Conservation (phyloP, 2,113 vertebrate species). For the Anolis sagrei region DNA sequence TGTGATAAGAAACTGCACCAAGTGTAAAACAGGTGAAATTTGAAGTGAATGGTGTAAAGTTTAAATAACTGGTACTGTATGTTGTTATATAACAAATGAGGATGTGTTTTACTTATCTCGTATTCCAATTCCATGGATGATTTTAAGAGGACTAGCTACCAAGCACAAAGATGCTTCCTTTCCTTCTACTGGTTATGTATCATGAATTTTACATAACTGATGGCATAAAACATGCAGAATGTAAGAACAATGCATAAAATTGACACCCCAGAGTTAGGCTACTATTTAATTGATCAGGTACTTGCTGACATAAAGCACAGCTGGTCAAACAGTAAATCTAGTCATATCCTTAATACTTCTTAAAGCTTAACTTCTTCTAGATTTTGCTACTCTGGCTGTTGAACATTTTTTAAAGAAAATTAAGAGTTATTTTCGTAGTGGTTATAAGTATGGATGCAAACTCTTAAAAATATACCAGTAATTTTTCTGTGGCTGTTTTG, state of each 20-base stretch:
- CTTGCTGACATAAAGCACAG: slow-evolving; percentile 3
- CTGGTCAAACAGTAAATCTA: slow-evolving; percentile 1
- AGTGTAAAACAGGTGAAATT: not conserved
- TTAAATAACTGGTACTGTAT: not conserved
- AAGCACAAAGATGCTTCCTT: no score
- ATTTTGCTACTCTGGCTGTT: not conserved
- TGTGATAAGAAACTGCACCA: not conserved
- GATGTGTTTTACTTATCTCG: not conserved
- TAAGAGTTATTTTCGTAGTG: slow-evolving; percentile 4
- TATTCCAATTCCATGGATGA: not conserved
- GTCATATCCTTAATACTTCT: no score
- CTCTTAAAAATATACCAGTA: not conserved
- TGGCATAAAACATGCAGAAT: rapidly evolving
- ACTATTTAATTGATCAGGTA: not conserved
- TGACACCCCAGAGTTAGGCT: slow-evolving; percentile 42
- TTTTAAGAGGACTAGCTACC: not conserved
- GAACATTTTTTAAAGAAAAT: slow-evolving; percentile 10
- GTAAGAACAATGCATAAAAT: not conserved
- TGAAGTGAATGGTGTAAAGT: not conserved
- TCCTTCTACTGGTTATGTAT: slow-evolving; percentile 29
- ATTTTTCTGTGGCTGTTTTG: not conserved
- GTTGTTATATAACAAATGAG: not conserved
- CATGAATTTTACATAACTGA: slow-evolving; percentile 17
- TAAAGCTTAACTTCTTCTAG: no score
- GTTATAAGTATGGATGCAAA: not conserved